These are phyloP conservation scores for Epistrophella euchroma DNA, from an alignment of 2,888 invertebrate species.

Conservation along the genomic window DNA sequence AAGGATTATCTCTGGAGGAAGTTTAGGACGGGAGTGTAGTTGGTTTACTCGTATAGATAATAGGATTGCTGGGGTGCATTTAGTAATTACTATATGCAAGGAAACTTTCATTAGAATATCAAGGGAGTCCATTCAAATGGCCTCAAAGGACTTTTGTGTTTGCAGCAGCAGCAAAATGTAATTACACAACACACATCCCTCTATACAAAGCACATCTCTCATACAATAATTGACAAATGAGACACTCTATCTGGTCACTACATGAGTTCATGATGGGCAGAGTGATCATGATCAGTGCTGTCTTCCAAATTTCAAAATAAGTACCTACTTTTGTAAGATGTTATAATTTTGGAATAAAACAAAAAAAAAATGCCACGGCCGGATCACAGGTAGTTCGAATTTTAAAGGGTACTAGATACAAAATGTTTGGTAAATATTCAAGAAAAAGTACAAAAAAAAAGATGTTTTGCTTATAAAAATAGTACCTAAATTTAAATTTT, in stretches of 20 bases:
- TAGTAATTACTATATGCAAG: constrained; percentile 59
- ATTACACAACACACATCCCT: constrained; percentile 61
- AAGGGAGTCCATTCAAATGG: constrained; percentile 47
- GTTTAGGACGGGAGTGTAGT: constrained; percentile 32
- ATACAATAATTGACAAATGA: constrained; percentile 60
- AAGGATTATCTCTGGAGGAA: constrained; percentile 59
- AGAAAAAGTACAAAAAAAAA: no score
- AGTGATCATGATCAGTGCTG: constrained; percentile 5
- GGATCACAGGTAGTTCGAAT: no score
- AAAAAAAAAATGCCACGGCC: no score
- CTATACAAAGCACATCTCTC: constrained; percentile 34
- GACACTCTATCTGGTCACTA: constrained; percentile 51
- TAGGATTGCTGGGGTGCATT: constrained; percentile 52
- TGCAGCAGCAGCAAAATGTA: constrained; percentile 49
- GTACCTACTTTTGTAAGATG: neutral
- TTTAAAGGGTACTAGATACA: no score
- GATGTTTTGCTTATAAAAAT: no score
- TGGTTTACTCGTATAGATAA: neutral
- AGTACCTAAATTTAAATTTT: no score
- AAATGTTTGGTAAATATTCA: no score
- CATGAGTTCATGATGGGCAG: constrained; percentile 1
- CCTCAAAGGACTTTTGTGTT: constrained; percentile 42
- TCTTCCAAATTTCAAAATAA: neutral
- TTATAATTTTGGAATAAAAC: no score
- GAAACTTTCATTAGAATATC: constrained; percentile 52